Base-by-base conservation (phyloP, 1,140 invertebrate genomes). In the Papilio xuthus region DNA sequence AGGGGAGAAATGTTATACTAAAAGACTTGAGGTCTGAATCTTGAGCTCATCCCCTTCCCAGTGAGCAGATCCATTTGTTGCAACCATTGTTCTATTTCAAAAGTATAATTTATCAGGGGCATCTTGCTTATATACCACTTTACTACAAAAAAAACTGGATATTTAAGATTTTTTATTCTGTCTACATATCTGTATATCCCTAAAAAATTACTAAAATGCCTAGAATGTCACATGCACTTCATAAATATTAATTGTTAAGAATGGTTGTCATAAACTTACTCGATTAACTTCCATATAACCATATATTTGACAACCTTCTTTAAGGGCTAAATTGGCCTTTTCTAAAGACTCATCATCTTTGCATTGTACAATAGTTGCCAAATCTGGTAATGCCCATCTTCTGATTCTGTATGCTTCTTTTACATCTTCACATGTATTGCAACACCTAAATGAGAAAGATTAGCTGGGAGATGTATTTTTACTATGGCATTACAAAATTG, bases 361-460 rank as follows among this genome's bases (percentile, higher is more conserved):
- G 93, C 99, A 99, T 92, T 99, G 99, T 81, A 96, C 96, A 84
- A 99, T 97, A 69, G 95, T 96, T 78, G 96, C 95, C 18, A 96
- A 93, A 86, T 97, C 96, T 13, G 96, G 96, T 77, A 97, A 94
- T 44, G 96, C 97, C 99, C 99, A 99, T 80, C 97, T 97, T 92
- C 96, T 97, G 80, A 96, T 89, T 85, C 96, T 95, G 90, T 99
- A 99, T 0, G 98, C 98, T 92, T 98, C 97, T 92, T 97, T 96
- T 0, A 99, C 98, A 81, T 99, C 98, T 82, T 98, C 97, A 95
- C 99, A 99, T 42, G 98, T 99, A 92, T 99, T 99, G 92, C 99
- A 99, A 91, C 99, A 99, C 85, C 98, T 53, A 53, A 53, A 53
- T 53, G 50, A 53, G 18, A 53, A 53, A 2, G 9, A 20, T n/a